A percentile compares a stretch with the other conserved stretches of the same genome.
phyloP scores from a whole-genome alignment of 2,888 invertebrate genomes.

The Acleris laterana region DNA sequence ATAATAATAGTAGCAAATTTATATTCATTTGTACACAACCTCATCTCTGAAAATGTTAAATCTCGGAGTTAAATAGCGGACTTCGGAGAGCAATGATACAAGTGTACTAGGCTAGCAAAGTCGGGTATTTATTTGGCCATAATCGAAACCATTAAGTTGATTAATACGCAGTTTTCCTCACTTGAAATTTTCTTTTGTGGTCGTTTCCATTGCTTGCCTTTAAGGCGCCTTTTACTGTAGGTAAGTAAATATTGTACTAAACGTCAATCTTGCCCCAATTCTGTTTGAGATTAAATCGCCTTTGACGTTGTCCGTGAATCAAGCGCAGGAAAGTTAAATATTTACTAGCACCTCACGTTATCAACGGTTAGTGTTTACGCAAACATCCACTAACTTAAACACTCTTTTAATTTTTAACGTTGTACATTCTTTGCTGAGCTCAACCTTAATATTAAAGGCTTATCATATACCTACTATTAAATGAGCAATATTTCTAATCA shows the following conservation, averaged over 20 bases:
- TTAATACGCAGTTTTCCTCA: not conserved
- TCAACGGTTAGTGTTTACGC: constrained; percentile 3
- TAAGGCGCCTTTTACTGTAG: not conserved
- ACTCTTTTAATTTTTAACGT: constrained; percentile 9
- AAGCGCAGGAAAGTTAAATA: constrained; percentile 11
- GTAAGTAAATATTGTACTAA: not conserved
- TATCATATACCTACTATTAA: too few species aligned
- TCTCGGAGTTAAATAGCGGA: too few species aligned
- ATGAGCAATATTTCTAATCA: too few species aligned
- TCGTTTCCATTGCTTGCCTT: not conserved
- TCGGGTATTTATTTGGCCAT: not conserved
- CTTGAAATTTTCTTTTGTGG: not conserved
- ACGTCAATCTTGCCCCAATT: not conserved
- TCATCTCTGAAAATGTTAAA: not conserved
- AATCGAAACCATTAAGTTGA: constrained; percentile 18
- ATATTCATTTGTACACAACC: not conserved
- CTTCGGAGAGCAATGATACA: not conserved
- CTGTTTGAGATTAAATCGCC: constrained; percentile 13
- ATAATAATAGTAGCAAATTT: not conserved
- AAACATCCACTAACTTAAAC: too few species aligned
- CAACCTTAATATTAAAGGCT: not conserved
- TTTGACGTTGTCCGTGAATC: not conserved
- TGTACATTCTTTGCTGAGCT: not conserved
- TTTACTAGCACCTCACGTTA: constrained; percentile 5
- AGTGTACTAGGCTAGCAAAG: not conserved